Base-by-base conservation (phyloP, 2,888 invertebrate genomes). In the Cancer borealis region DNA sequence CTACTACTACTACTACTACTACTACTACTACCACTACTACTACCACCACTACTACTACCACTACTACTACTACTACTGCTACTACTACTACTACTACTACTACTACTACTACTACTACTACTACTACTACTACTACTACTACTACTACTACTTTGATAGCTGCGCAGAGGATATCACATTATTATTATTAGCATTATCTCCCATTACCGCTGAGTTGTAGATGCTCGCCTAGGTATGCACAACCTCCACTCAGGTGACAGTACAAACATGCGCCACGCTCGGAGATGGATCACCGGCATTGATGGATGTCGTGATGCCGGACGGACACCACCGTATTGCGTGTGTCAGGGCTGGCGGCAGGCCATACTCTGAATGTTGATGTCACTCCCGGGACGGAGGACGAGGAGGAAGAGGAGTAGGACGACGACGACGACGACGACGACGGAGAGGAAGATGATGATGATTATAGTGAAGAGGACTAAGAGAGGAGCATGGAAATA, bases 271-370 rank as follows among this genome's bases (percentile, higher is more conserved):
- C 45, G 30, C 49, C 54, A 54, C 90, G 54, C 30, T 45, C 26
- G 54, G 79, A 92, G 92, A 92, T 66, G 21, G 84, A 92, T 92
- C 46, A 79, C 47, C 92, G 39, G 39, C 54, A 39, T 17, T 92
- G 92, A 92, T 87, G 92, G 49, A 92, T 87, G 92, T 87, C 39
- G 47, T 49, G 84, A 26, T 49, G 92, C 47, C 87, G 79, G 30
- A 30, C 79, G 26, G 73, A 73, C 73, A 73, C 73, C 73, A 54
- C 73, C 73, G 79, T 79, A 79, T 30, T 79, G 79, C 30, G 30
- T 30, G 79, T 79, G 79, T 30, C 30, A 30, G 79, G 12, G 79
- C 30, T 30, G 79, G 30, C 30, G 8, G 79, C 26, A 14, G 79
- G 12, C 10, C 12, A 30, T 12, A 12, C 79, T 79, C 30, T 79